Conservation (phyloP, 2,113 vertebrate species). For the Chitala chitala region DNA sequence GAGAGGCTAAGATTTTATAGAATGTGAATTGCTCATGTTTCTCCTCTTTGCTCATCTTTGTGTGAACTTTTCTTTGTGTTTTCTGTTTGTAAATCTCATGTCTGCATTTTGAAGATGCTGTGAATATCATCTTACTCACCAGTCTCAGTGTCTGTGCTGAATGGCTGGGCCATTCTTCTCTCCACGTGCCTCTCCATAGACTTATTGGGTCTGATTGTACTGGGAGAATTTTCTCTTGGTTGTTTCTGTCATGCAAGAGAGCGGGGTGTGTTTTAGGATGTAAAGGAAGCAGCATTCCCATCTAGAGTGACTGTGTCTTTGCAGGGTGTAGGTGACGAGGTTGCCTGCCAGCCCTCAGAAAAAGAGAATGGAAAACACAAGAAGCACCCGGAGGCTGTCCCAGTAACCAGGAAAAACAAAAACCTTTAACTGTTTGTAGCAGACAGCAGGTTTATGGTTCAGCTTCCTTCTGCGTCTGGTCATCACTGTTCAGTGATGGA, state of each 20-base stretch:
- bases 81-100: too few species aligned
- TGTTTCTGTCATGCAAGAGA: background rate
- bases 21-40: background rate
- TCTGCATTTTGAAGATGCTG: too few species aligned
- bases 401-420: slow-evolving; percentile 26
- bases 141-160: too few species aligned
- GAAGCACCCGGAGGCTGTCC: slow-evolving; percentile 26
- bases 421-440: background rate
- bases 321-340: background rate
- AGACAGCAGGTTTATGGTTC: background rate
- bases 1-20: background rate
- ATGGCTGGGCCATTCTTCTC: too few species aligned
- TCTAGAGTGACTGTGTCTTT: background rate
- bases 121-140: too few species aligned
- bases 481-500: background rate
- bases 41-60: background rate
- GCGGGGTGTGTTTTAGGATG: background rate
- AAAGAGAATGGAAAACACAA: slow-evolving; percentile 19
- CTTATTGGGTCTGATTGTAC: too few species aligned
- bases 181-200: too few species aligned
- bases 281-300: background rate
- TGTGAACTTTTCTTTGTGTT: background rate
- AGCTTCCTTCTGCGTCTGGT: background rate
- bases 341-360: slow-evolving; percentile 2
- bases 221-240: background rate